Evolutionary conservation across 2,113 vertebrate species (phyloP).

Genomic region (Callionymus lyra): DNA sequence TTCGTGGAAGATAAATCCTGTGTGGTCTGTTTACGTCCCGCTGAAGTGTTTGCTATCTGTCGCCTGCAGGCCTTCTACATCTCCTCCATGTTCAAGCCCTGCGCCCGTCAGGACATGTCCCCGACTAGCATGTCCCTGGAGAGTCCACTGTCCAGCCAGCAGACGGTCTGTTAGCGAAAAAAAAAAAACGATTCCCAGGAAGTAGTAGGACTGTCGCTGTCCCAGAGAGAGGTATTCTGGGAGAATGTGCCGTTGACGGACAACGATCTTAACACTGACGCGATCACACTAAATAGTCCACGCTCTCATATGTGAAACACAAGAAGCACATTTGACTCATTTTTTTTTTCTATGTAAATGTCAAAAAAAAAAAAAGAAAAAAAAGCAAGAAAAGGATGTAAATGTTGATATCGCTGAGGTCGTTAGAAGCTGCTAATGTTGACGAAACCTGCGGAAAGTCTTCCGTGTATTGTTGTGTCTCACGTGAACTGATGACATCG

Average conservation of each 20-base stretch:
- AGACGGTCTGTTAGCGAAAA: constrained; percentile 70
- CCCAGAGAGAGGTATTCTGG: constrained; percentile 20
- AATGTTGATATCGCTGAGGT: constrained; percentile 31
- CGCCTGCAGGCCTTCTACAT: constrained; percentile 69
- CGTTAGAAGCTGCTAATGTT: constrained; percentile 71
- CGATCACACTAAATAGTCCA: constrained; percentile 22
- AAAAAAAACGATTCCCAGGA: constrained; percentile 12
- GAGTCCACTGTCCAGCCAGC: constrained; percentile 69
- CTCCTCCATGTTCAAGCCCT: constrained; percentile 71
- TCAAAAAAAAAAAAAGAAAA: too few species aligned
- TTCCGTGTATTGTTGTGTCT: constrained; percentile 20
- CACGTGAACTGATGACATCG: constrained; percentile 30
- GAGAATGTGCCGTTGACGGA: constrained; percentile 19
- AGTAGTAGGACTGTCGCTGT: constrained; percentile 10
- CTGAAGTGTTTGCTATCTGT: constrained; percentile 30
- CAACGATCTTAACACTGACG: constrained; percentile 42
- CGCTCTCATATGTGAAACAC: constrained; percentile 29
- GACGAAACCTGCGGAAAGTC: constrained; percentile 27
- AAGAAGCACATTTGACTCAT: constrained; percentile 50
- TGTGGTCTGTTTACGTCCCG: constrained; percentile 25
- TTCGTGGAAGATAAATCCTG: constrained; percentile 28
- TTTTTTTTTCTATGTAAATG: too few species aligned
- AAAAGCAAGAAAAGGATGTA: constrained; percentile 31
- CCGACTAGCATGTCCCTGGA: constrained; percentile 54
- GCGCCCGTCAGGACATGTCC: constrained; percentile 38